Percentiles rank a stretch among this genome's conserved stretches.
Evolutionary conservation across 2,113 vertebrate genomes (phyloP).

Genomic region (Pseudolaguvia tuberculata): DNA sequence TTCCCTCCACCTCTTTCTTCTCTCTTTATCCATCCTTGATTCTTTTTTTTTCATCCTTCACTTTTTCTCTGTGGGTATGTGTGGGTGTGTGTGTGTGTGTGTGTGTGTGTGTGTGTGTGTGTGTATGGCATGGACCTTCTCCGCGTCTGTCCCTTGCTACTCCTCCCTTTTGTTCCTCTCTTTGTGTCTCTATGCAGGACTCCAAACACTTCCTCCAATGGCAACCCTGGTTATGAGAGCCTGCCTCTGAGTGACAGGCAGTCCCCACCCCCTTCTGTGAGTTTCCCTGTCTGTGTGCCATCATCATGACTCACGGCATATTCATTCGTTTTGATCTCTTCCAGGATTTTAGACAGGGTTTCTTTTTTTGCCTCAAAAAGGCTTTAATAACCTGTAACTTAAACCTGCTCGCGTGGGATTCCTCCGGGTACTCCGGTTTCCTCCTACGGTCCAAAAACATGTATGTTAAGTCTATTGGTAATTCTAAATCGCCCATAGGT

Average conservation of each 20-base stretch:
- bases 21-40: slow-evolving; percentile 56
- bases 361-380: not conserved
- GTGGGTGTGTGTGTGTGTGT: slow-evolving; percentile 34
- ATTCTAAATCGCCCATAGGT: no score
- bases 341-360: slow-evolving; percentile 14
- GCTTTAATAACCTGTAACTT: not conserved
- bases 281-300: slow-evolving; percentile 70
- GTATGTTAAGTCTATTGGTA: no score
- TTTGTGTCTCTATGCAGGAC: slow-evolving; percentile 76
- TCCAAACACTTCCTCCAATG: slow-evolving; percentile 95
- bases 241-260: slow-evolving; percentile 78
- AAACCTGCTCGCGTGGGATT: no score
- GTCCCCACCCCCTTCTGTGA: slow-evolving; percentile 84
- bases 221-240: slow-evolving; percentile 92
- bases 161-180: slow-evolving; percentile 51
- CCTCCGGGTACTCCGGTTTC: no score
- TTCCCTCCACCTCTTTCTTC: slow-evolving; percentile 42
- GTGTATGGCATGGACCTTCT: slow-evolving; percentile 31
- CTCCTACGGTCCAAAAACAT: no score
- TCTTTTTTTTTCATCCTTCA: slow-evolving; percentile 62
- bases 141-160: not conserved
- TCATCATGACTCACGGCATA: slow-evolving; percentile 60
- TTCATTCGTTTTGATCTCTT: slow-evolving; percentile 24
- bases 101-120: slow-evolving; percentile 34
- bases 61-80: no score